These are phyloP conservation scores for Colossoma macropomum DNA, from an alignment of 2,113 vertebrate genomes.

Conservation along the genomic window DNA sequence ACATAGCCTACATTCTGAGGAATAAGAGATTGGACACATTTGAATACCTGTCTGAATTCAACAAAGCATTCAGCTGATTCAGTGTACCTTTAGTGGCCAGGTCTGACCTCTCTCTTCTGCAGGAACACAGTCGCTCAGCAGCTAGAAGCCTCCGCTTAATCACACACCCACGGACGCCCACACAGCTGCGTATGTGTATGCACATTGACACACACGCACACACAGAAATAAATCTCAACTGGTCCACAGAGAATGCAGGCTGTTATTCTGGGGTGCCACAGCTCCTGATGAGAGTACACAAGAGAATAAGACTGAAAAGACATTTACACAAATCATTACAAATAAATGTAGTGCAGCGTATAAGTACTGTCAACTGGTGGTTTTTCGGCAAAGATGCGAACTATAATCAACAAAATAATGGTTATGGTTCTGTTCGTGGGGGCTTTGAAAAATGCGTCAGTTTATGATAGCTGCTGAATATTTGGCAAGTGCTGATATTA, in stretches of 20 bases:
- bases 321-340: neutral
- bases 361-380: constrained; percentile 4
- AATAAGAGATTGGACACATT: neutral
- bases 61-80: neutral
- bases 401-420: neutral
- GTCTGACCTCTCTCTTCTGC: constrained; percentile 30
- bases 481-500: constrained; percentile 12
- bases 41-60: neutral
- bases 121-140: constrained; percentile 31
- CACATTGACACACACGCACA: constrained; percentile 44
- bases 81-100: neutral
- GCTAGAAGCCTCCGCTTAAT: constrained; percentile 54
- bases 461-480: neutral
- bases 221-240: constrained; percentile 40
- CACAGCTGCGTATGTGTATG: constrained; percentile 41
- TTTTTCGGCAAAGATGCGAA: neutral
- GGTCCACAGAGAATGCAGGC: constrained; percentile 30
- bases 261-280: constrained; percentile 35
- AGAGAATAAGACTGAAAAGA: constrained; percentile 11
- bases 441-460: neutral
- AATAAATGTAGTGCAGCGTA: neutral
- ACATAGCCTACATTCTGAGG: neutral
- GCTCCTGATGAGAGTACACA: constrained; percentile 17
- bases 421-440: neutral
- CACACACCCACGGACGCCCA: constrained; percentile 75